Percentiles rank a stretch among this genome's conserved stretches.
These are phyloP conservation scores for Rattus rattus DNA, from an alignment of 2,113 vertebrate species.

Conservation along the genomic window DNA sequence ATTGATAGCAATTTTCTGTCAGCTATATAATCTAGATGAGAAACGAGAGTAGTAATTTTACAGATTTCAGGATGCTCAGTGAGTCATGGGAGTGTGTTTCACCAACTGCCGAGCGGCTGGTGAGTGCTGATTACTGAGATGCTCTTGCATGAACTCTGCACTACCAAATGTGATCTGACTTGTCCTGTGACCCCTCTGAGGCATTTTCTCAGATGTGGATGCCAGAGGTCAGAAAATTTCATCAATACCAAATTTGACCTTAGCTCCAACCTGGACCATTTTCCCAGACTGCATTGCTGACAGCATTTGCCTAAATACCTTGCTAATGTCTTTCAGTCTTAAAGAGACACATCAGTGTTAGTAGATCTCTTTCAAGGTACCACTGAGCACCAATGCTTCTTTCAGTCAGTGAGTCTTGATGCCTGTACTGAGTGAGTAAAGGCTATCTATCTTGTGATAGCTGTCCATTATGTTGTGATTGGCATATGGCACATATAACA, in stretches of 20 bases:
- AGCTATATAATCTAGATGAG: background rate
- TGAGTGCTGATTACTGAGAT: background rate
- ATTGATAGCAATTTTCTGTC: slow-evolving; percentile 46
- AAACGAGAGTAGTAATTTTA: slow-evolving; percentile 4
- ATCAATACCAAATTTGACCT: slow-evolving; percentile 42
- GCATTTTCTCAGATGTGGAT: background rate
- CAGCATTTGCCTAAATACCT: background rate
- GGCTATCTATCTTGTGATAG: background rate
- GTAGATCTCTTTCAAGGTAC: background rate
- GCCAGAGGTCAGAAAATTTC: background rate
- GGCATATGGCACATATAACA: background rate
- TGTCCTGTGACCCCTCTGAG: background rate
- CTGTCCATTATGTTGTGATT: background rate
- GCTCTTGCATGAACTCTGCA: background rate
- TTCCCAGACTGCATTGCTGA: background rate
- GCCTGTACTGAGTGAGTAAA: background rate
- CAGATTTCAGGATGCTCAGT: slow-evolving; percentile 39
- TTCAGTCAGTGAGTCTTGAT: background rate
- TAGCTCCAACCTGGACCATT: background rate
- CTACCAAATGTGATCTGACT: background rate
- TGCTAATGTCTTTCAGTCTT: background rate
- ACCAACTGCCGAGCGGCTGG: background rate
- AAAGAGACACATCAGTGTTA: background rate
- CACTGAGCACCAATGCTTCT: background rate
- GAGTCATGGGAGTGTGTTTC: background rate